Evolutionary conservation across 2,888 invertebrate species (phyloP).

Genomic region (Pyrochroa serraticornis): DNA sequence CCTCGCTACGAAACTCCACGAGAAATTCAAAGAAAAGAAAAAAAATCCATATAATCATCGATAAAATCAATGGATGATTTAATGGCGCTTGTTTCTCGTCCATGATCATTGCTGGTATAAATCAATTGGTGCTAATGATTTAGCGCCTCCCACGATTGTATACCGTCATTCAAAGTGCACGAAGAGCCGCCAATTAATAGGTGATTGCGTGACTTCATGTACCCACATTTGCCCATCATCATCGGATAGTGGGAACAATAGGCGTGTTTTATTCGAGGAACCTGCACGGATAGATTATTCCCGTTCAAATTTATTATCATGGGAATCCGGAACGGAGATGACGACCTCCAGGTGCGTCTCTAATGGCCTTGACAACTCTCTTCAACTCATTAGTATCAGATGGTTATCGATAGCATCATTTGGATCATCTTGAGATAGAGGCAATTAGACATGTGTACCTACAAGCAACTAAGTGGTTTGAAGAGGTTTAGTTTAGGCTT

Average conservation of each 20-base stretch:
- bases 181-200: conserved; percentile 45
- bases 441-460: conserved; percentile 6
- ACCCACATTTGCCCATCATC: conserved; percentile 43
- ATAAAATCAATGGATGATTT: conserved; percentile 15
- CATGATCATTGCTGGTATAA: conserved; percentile 34
- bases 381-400: conserved; percentile 8
- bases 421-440: conserved; percentile 3
- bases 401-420: conserved; percentile 1
- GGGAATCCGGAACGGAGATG: no score
- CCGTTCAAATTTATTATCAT: neutral
- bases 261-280: conserved; percentile 25
- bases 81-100: conserved; percentile 15
- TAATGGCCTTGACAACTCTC: conserved; percentile 1
- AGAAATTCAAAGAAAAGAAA: no score
- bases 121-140: conserved; percentile 46
- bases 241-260: conserved; percentile 30
- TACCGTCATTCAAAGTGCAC: conserved; percentile 44
- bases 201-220: conserved; percentile 41
- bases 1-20: no score
- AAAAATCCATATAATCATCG: neutral
- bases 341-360: neutral
- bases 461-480: neutral
- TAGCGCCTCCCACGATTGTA: conserved; percentile 47
- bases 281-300: neutral
- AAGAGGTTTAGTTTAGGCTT: neutral